phyloP scores from a whole-genome alignment of 2,797 vertebrate species.

The Poeciliopsis turneri region DNA sequence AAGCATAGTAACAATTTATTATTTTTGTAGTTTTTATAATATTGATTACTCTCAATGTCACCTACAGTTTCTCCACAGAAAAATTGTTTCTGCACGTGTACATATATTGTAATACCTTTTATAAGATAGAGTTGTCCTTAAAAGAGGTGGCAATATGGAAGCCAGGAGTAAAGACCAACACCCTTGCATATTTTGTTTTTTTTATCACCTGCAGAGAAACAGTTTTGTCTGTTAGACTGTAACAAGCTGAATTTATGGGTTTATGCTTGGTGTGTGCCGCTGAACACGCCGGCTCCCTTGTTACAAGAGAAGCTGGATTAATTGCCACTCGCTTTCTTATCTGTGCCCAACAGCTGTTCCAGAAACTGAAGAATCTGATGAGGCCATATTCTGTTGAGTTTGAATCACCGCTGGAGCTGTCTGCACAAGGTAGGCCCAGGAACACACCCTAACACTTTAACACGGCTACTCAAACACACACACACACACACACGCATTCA shows the following conservation, averaged over 20 bases:
- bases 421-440: constrained; percentile 91
- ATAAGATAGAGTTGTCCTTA: constrained; percentile 1
- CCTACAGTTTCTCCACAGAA: background rate
- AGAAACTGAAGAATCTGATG: constrained; percentile 99
- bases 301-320: constrained; percentile 55
- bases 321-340: constrained; percentile 71
- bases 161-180: background rate
- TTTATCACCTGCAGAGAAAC: constrained; percentile 22
- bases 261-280: constrained; percentile 21
- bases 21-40: background rate
- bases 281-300: constrained; percentile 31
- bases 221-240: constrained; percentile 17
- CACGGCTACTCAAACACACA: background rate
- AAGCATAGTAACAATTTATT: background rate
- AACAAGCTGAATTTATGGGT: constrained; percentile 32
- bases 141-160: constrained; percentile 1
- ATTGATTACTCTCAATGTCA: background rate
- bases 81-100: background rate
- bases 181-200: constrained; percentile 10
- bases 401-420: constrained; percentile 97
- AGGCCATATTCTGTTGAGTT: constrained; percentile 95
- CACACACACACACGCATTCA: background rate
- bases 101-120: background rate
- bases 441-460: constrained; percentile 25
- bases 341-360: constrained; percentile 90